Evolutionary conservation across 2,797 vertebrate genomes (phyloP).

Genomic region (Epinephelus awoara): DNA sequence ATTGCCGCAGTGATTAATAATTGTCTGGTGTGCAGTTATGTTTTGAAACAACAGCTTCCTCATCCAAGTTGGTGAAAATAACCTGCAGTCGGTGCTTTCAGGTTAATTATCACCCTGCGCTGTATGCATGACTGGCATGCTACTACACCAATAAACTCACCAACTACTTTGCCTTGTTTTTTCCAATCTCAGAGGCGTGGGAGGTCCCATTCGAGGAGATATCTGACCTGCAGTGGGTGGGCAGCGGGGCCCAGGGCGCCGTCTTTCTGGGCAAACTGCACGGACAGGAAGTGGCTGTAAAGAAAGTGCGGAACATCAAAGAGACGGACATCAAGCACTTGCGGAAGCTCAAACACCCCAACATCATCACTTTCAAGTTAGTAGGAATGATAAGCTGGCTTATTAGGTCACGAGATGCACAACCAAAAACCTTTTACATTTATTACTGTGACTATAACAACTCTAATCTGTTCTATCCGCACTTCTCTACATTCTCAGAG

Average conservation of each 20-base stretch:
- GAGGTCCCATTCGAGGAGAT: constrained; percentile 98
- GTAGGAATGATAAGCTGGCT: constrained; percentile 43
- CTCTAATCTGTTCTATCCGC: neutral
- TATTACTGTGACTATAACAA: neutral
- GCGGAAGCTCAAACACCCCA: constrained; percentile 95
- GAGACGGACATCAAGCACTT: constrained; percentile 98
- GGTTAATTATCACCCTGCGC: neutral
- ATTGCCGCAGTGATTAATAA: neutral
- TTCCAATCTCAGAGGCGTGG: constrained; percentile 87
- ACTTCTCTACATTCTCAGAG: constrained; percentile 81
- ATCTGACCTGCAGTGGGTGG: constrained; percentile 98
- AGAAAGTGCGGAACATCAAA: constrained; percentile 96
- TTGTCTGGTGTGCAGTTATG: neutral
- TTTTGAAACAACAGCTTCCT: constrained; percentile 11
- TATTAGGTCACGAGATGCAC: neutral
- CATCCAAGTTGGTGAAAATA: neutral
- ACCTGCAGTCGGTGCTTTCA: neutral
- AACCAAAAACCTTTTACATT: neutral
- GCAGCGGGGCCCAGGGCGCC: constrained; percentile 95
- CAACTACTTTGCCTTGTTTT: constrained; percentile 17
- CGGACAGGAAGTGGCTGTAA: constrained; percentile 95
- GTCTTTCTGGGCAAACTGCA: constrained; percentile 96
- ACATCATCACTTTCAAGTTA: constrained; percentile 98
- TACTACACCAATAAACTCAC: neutral
- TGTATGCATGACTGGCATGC: neutral